phyloP scores from a whole-genome alignment of 2,888 invertebrate species.

The Archips xylosteana region DNA sequence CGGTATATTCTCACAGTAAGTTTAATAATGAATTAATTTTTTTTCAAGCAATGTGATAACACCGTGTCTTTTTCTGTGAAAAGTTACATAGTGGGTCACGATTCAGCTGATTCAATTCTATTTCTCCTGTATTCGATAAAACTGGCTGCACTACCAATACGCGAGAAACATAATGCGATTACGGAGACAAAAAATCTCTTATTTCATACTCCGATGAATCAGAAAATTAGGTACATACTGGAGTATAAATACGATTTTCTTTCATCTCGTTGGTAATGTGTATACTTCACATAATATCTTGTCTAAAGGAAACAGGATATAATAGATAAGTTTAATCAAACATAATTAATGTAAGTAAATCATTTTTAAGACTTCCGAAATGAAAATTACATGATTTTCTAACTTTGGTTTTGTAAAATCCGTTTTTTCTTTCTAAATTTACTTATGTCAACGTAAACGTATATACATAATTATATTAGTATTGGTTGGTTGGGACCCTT shows the following conservation, averaged over 20 bases:
- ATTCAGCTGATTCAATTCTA: no score
- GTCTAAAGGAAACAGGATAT: neutral
- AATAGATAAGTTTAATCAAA: neutral
- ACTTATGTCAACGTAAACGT: no score
- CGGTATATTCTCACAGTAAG: no score
- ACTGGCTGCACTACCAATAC: conserved; percentile 22
- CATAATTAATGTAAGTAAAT: neutral
- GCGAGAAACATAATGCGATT: conserved; percentile 34
- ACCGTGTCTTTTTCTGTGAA: no score
- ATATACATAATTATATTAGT: no score
- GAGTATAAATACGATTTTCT: conserved; percentile 41
- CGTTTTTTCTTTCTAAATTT: no score
- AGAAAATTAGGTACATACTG: conserved; percentile 59
- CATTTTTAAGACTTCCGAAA: neutral
- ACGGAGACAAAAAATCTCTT: conserved; percentile 47
- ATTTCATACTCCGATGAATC: conserved; percentile 64
- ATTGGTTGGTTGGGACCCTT: no score
- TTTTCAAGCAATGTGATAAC: no score
- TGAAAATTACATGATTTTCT: neutral
- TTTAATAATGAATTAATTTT: no score
- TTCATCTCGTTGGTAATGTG: conserved; percentile 23
- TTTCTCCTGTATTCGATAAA: neutral
- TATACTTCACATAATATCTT: conserved; percentile 1
- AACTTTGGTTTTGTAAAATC: no score
- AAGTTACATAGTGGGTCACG: no score